Evolutionary conservation across 1,140 invertebrate species (phyloP).

Genomic region (Neocloeon triangulifer): DNA sequence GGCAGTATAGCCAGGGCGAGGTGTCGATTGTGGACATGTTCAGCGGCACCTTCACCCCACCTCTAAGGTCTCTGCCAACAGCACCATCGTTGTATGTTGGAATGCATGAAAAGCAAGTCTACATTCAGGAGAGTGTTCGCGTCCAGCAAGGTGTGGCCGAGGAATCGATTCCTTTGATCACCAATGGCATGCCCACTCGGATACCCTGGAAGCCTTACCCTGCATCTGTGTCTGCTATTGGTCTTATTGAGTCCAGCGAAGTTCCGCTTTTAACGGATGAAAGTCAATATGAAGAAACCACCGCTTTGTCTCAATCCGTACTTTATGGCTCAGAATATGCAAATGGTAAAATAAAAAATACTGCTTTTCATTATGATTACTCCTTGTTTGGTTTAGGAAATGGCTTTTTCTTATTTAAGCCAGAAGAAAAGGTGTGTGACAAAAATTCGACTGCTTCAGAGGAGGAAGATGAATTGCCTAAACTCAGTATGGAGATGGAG

Average conservation of each 20-base stretch:
- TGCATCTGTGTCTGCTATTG: slow-evolving; percentile 11
- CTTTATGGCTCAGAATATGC: slow-evolving; percentile 44
- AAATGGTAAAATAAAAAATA: slow-evolving; percentile 29
- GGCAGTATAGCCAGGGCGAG: slow-evolving; percentile 37
- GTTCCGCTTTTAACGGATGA: slow-evolving; percentile 12
- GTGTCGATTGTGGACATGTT: slow-evolving; percentile 56
- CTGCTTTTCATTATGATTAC: slow-evolving; percentile 5
- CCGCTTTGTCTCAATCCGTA: slow-evolving; percentile 38
- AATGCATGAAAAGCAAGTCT: slow-evolving; percentile 61
- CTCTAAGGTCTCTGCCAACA: too few species aligned
- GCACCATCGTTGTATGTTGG: slow-evolving; percentile 79
- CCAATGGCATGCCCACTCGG: slow-evolving; percentile 17
- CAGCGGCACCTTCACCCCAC: slow-evolving; percentile 19
- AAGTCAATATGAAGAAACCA: too few species aligned
- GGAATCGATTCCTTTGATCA: slow-evolving; percentile 14
- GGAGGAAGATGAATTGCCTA: slow-evolving; percentile 17
- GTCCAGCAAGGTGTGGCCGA: slow-evolving; percentile 14
- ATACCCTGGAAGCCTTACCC: slow-evolving; percentile 49
- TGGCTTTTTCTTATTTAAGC: slow-evolving; percentile 15
- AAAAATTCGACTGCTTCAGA: slow-evolving; percentile 9
- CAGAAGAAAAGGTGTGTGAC: background rate
- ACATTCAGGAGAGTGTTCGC: slow-evolving; percentile 44
- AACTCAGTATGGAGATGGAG: too few species aligned
- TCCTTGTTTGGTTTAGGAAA: slow-evolving; percentile 24
- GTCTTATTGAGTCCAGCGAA: slow-evolving; percentile 10